Conservation (phyloP, 2,888 invertebrate genomes). For the Leucophenga montana region DNA sequence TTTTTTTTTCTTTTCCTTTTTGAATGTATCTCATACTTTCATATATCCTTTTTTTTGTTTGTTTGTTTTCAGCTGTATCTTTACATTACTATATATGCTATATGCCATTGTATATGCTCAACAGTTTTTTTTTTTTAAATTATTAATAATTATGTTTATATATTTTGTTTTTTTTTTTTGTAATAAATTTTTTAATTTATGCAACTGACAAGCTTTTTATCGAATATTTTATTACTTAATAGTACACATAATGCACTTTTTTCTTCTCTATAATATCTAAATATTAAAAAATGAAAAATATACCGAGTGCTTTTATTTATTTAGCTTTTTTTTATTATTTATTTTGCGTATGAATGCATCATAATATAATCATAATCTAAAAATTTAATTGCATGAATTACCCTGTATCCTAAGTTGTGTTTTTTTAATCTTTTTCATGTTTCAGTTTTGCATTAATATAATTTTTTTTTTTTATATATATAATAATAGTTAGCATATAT, state of each 20-base stretch:
- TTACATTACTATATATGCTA: slow-evolving; percentile 36
- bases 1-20: slow-evolving; percentile 43
- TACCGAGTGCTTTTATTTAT: too few species aligned
- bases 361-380: slow-evolving; percentile 35
- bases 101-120: slow-evolving; percentile 49
- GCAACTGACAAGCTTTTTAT: background rate
- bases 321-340: slow-evolving; percentile 32
- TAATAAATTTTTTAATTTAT: slow-evolving; percentile 25
- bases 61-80: slow-evolving; percentile 28
- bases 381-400: slow-evolving; percentile 92
- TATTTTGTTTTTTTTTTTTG: slow-evolving; percentile 25
- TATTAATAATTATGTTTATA: slow-evolving; percentile 5
- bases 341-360: slow-evolving; percentile 28
- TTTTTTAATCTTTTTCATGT: slow-evolving; percentile 41
- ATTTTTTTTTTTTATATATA: slow-evolving; percentile 40
- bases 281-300: background rate
- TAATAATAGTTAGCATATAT: slow-evolving; percentile 36
- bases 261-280: background rate
- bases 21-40: slow-evolving; percentile 42
- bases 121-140: background rate
- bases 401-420: slow-evolving; percentile 86
- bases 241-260: slow-evolving; percentile 28
- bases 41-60: slow-evolving; percentile 29
- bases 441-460: slow-evolving; percentile 35
- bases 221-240: background rate